These are phyloP conservation scores for Sycobia sp. DNA, from an alignment of 1,140 invertebrate genomes.

Conservation along the genomic window DNA sequence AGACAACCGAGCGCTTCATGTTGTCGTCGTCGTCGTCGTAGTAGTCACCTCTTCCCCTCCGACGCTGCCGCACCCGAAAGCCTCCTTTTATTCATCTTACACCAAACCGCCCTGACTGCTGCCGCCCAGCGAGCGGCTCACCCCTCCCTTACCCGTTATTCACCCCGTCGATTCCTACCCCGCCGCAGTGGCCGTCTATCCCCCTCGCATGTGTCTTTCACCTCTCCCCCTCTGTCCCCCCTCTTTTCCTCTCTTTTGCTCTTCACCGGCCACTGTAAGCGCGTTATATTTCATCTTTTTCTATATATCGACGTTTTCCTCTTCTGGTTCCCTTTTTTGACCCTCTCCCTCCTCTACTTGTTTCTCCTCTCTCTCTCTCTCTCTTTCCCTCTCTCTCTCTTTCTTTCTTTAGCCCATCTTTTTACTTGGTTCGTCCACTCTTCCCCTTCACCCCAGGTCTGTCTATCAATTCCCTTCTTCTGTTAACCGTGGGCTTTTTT, in stretches of 20 bases:
- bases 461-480: slow-evolving; percentile 3
- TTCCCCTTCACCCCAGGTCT: neutral
- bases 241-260: no score
- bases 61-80: slow-evolving; percentile 45
- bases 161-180: slow-evolving; percentile 8
- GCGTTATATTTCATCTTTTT: slow-evolving; percentile 23
- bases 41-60: slow-evolving; percentile 37
- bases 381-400: neutral
- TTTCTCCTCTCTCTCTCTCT: neutral
- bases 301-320: slow-evolving; percentile 24
- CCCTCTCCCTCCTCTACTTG: neutral
- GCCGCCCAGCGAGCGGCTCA: neutral
- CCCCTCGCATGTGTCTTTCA: slow-evolving; percentile 17
- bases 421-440: neutral
- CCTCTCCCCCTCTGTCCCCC: neutral
- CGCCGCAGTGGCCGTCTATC: slow-evolving; percentile 32
- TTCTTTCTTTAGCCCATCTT: neutral
- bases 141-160: neutral
- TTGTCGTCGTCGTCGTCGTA: neutral
- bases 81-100: slow-evolving; percentile 41
- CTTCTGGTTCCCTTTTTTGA: neutral
- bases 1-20: slow-evolving; percentile 51
- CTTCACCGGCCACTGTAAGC: slow-evolving; percentile 18
- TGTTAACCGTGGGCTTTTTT: neutral
- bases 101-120: neutral